Percentiles rank a stretch among this genome's conserved stretches.
Conservation (phyloP, 1,140 invertebrate species). For the Saccostrea glomerata region DNA sequence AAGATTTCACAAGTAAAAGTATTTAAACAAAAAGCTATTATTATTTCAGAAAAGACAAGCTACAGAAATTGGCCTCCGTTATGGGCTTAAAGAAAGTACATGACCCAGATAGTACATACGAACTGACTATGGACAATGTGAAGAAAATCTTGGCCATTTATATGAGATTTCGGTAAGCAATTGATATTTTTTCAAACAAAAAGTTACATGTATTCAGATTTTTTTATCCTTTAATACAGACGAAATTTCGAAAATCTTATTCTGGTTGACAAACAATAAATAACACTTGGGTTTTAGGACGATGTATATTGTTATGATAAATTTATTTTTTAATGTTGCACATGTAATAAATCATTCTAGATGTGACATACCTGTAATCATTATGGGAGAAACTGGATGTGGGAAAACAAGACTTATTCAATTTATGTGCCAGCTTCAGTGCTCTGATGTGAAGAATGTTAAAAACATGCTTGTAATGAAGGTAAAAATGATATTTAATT, state of each 20-base stretch:
- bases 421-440: slow-evolving; percentile 72
- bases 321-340: not conserved
- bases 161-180: slow-evolving; percentile 71
- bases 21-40: not conserved
- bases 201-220: no score
- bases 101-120: slow-evolving; percentile 73
- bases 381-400: slow-evolving; percentile 78
- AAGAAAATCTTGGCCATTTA: slow-evolving; percentile 77
- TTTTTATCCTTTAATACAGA: not conserved
- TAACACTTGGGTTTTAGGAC: not conserved
- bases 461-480: slow-evolving; percentile 75
- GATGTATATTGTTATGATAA: not conserved
- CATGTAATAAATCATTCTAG: slow-evolving; percentile 47
- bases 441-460: slow-evolving; percentile 53
- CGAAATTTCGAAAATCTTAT: not conserved
- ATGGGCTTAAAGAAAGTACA: slow-evolving; percentile 65
- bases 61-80: slow-evolving; percentile 64
- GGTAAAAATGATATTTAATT: slow-evolving; percentile 55
- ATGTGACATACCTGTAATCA: slow-evolving; percentile 75
- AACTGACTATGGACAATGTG: slow-evolving; percentile 76
- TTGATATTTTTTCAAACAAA: not conserved
- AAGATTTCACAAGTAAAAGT: no score
- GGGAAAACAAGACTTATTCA: slow-evolving; percentile 75
- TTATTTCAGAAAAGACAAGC: slow-evolving; percentile 48
- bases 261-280: not conserved